Base-by-base conservation (phyloP, 2,888 invertebrate genomes). In the Chrysopilus asiliformis region DNA sequence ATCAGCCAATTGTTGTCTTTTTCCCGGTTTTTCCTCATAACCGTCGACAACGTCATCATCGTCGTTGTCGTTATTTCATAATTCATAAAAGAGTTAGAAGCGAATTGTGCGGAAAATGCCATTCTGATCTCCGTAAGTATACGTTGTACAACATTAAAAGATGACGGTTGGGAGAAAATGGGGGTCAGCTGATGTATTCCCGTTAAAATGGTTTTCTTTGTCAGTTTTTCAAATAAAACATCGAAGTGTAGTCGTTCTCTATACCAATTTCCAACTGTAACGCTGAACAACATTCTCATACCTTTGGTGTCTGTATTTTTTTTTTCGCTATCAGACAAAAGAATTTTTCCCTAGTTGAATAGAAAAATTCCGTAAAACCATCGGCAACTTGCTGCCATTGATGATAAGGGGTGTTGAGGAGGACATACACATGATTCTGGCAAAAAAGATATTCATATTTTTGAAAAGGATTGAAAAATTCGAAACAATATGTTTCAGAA, bases 21-120 rank as follows among this genome's bases (percentile, higher is more conserved):
- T 17, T 10, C 20, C 29, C 15, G 28, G 29, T 13, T 22, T 35
- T n/a, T n/a, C n/a, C n/a, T n/a, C n/a, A n/a, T n/a, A n/a, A n/a
- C n/a, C 19, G 8, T 4, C 20, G 24, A 32, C 20, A 19, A 8
- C 18, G 17, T 17, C 27, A 10, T 15, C 19, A 15, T 16, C 24
- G 7, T 16, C 4, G 26, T 19, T 22, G 29, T 14, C 9, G 30
- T 40, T 33, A 38, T 39, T 42, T 42, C 42, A 42, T 42, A 42
- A 42, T 42, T 42, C 39, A 42, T 42, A 42, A 42, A 42, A 42
- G 42, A 42, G 42, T 42, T 42, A 39, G 42, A 18, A 42, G 27
- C 39, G 42, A 42, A 42, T 42, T 42, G 42, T 39, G 42, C 42
- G 42, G 42, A 39, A 42, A 42, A 42, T 39, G 37, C 42, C 35